Evolutionary conservation across 2,113 vertebrate species (phyloP).

Genomic region (Notothenia coriiceps): DNA sequence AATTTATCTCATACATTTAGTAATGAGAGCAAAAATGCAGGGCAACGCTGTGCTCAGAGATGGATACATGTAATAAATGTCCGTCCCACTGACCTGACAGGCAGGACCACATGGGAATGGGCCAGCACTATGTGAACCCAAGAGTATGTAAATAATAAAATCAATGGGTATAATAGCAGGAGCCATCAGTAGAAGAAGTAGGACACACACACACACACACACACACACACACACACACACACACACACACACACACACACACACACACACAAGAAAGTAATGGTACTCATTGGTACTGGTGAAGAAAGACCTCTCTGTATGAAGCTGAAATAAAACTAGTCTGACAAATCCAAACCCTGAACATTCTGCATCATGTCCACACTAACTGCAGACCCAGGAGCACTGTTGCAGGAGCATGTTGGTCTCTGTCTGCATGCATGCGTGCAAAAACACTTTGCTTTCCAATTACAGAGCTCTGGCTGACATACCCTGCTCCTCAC

Average conservation of each 20-base stretch:
- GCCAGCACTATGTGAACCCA: constrained; percentile 13
- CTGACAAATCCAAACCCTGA: constrained; percentile 27
- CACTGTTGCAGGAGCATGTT: not conserved
- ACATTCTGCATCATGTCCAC: constrained; percentile 21
- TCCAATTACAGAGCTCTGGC: constrained; percentile 46
- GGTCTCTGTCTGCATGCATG: constrained; percentile 24
- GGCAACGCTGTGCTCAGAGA: not conserved
- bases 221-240: not conserved
- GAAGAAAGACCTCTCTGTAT: constrained; percentile 33
- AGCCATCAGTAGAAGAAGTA: constrained; percentile 42
- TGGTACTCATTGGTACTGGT: constrained; percentile 53
- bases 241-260: not conserved
- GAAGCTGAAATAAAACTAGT: constrained; percentile 33
- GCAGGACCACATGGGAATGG: constrained; percentile 29
- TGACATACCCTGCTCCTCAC: constrained; percentile 31
- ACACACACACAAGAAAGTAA: constrained; percentile 27
- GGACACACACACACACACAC: constrained; percentile 48
- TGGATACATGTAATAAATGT: constrained; percentile 26
- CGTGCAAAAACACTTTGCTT: constrained; percentile 47
- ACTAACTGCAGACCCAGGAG: constrained; percentile 33
- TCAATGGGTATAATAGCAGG: constrained; percentile 41
- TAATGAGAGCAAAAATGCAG: constrained; percentile 13
- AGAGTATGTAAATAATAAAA: constrained; percentile 47
- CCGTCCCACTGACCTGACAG: constrained; percentile 12
- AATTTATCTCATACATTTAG: constrained; percentile 11